Conservation (phyloP, 2,888 invertebrate genomes). For the Lepetodrilus schrolli region DNA sequence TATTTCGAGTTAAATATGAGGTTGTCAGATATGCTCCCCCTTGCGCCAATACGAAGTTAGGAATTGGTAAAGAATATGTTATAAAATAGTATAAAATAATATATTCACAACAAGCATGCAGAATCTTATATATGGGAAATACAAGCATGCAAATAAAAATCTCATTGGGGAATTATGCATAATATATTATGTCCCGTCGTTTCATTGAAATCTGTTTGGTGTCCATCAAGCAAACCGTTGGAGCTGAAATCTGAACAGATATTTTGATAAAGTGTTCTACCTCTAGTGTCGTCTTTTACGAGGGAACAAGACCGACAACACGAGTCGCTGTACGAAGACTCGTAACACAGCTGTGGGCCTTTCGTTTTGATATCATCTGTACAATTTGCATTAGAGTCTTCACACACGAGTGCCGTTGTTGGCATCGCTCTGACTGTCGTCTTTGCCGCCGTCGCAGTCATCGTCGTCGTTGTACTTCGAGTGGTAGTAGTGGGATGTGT, state of each 20-base stretch:
- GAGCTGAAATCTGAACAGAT: not conserved
- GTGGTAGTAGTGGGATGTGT: not conserved
- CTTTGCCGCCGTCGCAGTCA: not conserved
- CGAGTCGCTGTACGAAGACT: not conserved
- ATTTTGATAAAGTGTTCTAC: not conserved
- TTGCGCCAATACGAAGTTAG: too few species aligned
- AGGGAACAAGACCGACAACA: not conserved
- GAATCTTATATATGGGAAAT: too few species aligned
- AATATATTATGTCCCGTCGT: too few species aligned
- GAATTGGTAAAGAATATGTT: too few species aligned
- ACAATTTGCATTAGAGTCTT: not conserved
- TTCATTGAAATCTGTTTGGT: too few species aligned
- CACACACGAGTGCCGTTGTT: not conserved
- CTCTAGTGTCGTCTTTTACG: not conserved
- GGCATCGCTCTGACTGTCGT: not conserved
- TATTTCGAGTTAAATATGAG: too few species aligned
- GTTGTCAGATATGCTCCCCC: too few species aligned
- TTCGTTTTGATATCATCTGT: conserved; percentile 4
- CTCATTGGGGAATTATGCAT: too few species aligned
- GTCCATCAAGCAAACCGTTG: too few species aligned
- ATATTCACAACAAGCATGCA: too few species aligned
- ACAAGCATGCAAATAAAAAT: too few species aligned
- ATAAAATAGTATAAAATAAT: too few species aligned
- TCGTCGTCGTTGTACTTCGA: not conserved
- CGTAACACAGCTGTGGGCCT: not conserved